These are phyloP conservation scores for Danio jaintianensis DNA, from an alignment of 2,797 vertebrate species.

Conservation along the genomic window DNA sequence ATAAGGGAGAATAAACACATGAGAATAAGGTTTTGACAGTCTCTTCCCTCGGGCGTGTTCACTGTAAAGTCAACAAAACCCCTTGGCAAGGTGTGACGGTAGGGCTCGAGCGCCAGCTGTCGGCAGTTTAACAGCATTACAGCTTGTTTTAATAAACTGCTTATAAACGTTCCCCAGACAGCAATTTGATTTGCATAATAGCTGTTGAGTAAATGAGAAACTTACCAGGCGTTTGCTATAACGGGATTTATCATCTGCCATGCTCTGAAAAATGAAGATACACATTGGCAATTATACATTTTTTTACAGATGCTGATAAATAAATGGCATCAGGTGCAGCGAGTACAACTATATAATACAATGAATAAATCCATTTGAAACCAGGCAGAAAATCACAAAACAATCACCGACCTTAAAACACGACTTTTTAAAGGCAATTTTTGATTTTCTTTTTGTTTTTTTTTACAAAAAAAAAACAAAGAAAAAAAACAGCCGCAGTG, in stretches of 20 bases:
- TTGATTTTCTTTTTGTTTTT: background rate
- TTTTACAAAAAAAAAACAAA: background rate
- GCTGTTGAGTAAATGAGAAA: constrained; percentile 48
- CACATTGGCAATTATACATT: background rate
- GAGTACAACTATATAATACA: background rate
- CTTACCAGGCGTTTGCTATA: constrained; percentile 98
- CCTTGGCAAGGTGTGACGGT: background rate
- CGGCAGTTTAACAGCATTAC: background rate
- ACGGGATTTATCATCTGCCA: constrained; percentile 88
- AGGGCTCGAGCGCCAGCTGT: background rate
- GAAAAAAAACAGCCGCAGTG: background rate
- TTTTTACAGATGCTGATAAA: background rate
- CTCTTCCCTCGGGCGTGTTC: background rate
- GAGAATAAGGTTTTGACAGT: constrained; percentile 12
- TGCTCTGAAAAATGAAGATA: constrained; percentile 64
- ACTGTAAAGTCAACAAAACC: constrained; percentile 14
- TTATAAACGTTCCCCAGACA: background rate
- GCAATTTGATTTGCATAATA: background rate
- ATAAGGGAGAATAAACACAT: background rate
- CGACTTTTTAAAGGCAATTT: background rate
- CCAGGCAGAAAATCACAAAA: background rate
- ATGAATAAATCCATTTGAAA: background rate
- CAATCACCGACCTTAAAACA: background rate
- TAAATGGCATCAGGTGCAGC: background rate
- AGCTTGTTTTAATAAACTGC: background rate